Conservation (phyloP, 2,797 vertebrate genomes). For the Chaetophractus vellerosus region DNA sequence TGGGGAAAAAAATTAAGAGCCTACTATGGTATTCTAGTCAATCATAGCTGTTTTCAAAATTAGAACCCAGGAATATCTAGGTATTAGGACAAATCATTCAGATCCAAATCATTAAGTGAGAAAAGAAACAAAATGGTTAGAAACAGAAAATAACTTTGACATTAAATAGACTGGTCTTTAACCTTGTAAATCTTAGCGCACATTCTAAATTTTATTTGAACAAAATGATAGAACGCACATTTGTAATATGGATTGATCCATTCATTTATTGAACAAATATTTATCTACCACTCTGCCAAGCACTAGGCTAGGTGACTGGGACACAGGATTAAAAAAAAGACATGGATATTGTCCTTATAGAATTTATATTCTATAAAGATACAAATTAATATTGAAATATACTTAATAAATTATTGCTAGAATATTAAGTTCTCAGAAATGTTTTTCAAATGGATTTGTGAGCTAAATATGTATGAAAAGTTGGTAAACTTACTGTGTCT, state of each 20-base stretch:
- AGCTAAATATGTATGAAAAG: slow-evolving; percentile 56
- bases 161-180: slow-evolving; percentile 47
- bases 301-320: neutral
- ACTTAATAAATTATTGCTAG: slow-evolving; percentile 40
- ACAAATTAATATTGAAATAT: slow-evolving; percentile 61
- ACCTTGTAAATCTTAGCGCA: neutral
- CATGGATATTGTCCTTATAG: neutral
- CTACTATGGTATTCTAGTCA: slow-evolving; percentile 23
- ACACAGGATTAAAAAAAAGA: slow-evolving; percentile 14
- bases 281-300: slow-evolving; percentile 35
- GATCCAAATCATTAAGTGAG: slow-evolving; percentile 11
- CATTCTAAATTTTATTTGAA: slow-evolving; percentile 65
- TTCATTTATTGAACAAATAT: slow-evolving; percentile 65
- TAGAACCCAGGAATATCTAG: slow-evolving; percentile 43
- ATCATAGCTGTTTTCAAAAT: slow-evolving; percentile 56
- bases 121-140: slow-evolving; percentile 59
- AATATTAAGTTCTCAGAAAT: slow-evolving; percentile 26
- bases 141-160: slow-evolving; percentile 49
- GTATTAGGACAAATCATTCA: slow-evolving; percentile 38
- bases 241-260: slow-evolving; percentile 36
- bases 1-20: slow-evolving; percentile 41
- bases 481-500: slow-evolving; percentile 21
- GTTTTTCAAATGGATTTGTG: neutral
- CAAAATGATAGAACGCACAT: slow-evolving; percentile 56
- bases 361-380: slow-evolving; percentile 53